Conservation (phyloP, 2,113 vertebrate genomes). For the Odontophorus gujanensis region DNA sequence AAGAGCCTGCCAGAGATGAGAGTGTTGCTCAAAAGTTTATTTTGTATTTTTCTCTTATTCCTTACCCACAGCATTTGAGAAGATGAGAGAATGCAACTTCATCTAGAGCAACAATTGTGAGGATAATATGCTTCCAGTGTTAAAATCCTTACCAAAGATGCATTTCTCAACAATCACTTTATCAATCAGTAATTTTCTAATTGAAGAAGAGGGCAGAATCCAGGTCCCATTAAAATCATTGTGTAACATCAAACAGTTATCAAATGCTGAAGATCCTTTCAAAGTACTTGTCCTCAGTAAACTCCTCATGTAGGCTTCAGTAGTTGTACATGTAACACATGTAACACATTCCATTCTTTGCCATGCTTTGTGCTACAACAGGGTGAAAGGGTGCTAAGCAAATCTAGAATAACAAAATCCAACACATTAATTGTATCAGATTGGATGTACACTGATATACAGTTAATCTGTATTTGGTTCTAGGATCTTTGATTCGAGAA, state of each 20-base stretch:
- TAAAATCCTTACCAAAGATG: not conserved
- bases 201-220: no score
- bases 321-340: not conserved
- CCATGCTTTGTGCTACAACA: not conserved
- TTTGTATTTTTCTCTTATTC: not conserved
- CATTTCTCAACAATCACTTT: not conserved
- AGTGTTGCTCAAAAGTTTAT: rapidly evolving
- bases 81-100: rapidly evolving
- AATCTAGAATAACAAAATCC: not conserved
- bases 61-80: not conserved
- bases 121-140: not conserved
- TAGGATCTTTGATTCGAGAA: not conserved
- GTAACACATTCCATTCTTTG: not conserved
- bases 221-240: no score
- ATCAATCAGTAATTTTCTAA: no score
- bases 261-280: not conserved
- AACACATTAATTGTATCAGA: not conserved
- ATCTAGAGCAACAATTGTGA: not conserved
- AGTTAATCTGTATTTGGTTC: not conserved
- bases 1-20: not conserved
- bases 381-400: not conserved
- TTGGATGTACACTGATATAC: not conserved
- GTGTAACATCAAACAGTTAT: not conserved
- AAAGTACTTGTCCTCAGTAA: not conserved
- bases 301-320: not conserved